Evolutionary conservation across 2,113 vertebrate species (phyloP), one percentile per base, ranked within the genome.

Genomic region (Mugil cephalus): DNA sequence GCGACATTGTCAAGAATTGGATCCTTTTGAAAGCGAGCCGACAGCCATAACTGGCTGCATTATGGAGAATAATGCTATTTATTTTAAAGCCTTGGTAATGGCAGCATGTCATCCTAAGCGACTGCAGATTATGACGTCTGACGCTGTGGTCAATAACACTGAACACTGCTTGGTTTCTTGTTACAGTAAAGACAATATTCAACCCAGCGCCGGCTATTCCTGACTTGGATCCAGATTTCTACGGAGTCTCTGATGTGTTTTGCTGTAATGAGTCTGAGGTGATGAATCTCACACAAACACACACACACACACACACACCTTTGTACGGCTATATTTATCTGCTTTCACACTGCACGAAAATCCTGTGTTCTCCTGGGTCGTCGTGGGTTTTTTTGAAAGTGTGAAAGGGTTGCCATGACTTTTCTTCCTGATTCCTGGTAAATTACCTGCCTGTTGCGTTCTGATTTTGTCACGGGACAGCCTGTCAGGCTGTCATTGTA

Each of bases 181-280:
- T 93, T 89, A 8, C 92, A 99, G 98, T 97, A 54, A 98, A 94
- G 92, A 99, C 97, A 34, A 89, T 99, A 84, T 98, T 99, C 92
- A 99, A 99, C 90, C 96, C 98, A 11, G 98, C 97, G 12, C 98
- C 98, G 9, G 98, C 97, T 71, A 69, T 95, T 45, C 84, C 94
- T 69, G 94, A 96, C 87, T 89, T 99, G 86, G 95, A 97, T 82
- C 79, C 93, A 19, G 92, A 81, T 58, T 98, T 99, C 94, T 99
- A 96, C 88, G 74, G 77, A 55, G 83, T 92, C 68, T 96, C 98
- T 0, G 95, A 98, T 73, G 92, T 99, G 88, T 96, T 99, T 93
- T 99, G 98, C 94, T 99, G 97, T 93, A 99, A 99, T 75, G 98
- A 99, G 91, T 95, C 95, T 24, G 98, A 99, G 97, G 98, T 99